These are phyloP conservation scores for Brachynemurus nebulosus DNA, from an alignment of 2,888 invertebrate genomes.

Conservation along the genomic window DNA sequence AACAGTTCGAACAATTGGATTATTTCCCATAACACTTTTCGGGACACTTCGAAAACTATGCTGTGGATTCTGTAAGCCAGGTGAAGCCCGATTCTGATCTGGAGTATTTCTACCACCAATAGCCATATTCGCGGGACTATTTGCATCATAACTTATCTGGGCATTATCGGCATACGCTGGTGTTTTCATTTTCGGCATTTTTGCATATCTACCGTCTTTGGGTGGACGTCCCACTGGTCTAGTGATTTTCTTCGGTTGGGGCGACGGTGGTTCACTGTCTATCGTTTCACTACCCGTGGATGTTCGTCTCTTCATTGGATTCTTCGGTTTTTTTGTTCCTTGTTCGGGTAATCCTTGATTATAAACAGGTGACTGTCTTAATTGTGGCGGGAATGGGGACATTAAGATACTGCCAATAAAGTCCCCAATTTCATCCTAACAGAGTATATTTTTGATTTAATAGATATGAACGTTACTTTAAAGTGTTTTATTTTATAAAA, in stretches of 20 bases:
- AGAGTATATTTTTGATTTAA: constrained; percentile 9
- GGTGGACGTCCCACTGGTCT: constrained; percentile 39
- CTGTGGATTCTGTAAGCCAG: not conserved
- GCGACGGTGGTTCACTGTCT: constrained; percentile 37
- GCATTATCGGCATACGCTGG: constrained; percentile 16
- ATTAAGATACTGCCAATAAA: constrained; percentile 44
- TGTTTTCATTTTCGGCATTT: constrained; percentile 2
- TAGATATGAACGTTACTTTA: not conserved
- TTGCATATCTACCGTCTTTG: constrained; percentile 16
- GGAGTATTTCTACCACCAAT: not conserved
- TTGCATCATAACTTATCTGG: no score
- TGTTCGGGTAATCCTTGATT: constrained; percentile 24
- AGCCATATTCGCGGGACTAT: not conserved
- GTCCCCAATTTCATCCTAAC: constrained; percentile 49
- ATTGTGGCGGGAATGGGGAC: constrained; percentile 41
- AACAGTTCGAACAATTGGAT: constrained; percentile 2
- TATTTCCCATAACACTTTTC: constrained; percentile 3
- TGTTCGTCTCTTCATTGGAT: constrained; percentile 35
- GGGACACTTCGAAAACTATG: not conserved
- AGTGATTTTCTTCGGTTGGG: constrained; percentile 31
- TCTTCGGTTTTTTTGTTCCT: constrained; percentile 21
- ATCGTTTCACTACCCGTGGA: constrained; percentile 34
- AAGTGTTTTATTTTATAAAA: not conserved
- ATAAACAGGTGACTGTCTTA: constrained; percentile 29
- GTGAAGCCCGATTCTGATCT: not conserved